Conservation (phyloP, 1,140 invertebrate genomes). For the Hyposmocoma kahamanoa region DNA sequence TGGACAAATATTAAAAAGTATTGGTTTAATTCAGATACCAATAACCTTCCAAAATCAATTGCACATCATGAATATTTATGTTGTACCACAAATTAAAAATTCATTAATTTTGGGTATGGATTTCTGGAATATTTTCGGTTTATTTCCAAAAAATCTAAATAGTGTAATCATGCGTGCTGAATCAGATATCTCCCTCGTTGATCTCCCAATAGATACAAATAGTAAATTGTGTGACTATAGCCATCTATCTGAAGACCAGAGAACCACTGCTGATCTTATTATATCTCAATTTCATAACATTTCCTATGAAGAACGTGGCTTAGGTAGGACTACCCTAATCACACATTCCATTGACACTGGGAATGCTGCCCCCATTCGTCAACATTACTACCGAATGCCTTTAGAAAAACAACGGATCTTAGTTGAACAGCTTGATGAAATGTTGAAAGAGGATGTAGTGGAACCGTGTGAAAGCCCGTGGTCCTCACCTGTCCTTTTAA, state of each 20-base stretch:
- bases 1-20: constrained; percentile 9
- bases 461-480: constrained; percentile 9
- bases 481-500: constrained; percentile 9
- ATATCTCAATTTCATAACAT: neutral
- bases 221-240: constrained; percentile 2
- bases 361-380: constrained; percentile 4
- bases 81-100: constrained; percentile 15
- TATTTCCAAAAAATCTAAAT: constrained; percentile 13
- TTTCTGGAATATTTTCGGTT: constrained; percentile 16
- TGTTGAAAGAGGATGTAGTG: constrained; percentile 4
- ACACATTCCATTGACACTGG: constrained; percentile 9
- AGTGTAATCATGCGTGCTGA: neutral
- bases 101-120: constrained; percentile 19
- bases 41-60: constrained; percentile 26
- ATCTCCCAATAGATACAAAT: neutral
- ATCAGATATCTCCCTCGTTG: neutral
- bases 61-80: constrained; percentile 11
- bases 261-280: neutral
- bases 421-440: constrained; percentile 8
- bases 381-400: constrained; percentile 5
- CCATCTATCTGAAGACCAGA: neutral
- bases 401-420: constrained; percentile 1
- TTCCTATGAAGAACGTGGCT: constrained; percentile 1
- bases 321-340: constrained; percentile 8
- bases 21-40: constrained; percentile 16